Conservation (phyloP, 2,888 invertebrate species). For the Plagodis dolabraria region DNA sequence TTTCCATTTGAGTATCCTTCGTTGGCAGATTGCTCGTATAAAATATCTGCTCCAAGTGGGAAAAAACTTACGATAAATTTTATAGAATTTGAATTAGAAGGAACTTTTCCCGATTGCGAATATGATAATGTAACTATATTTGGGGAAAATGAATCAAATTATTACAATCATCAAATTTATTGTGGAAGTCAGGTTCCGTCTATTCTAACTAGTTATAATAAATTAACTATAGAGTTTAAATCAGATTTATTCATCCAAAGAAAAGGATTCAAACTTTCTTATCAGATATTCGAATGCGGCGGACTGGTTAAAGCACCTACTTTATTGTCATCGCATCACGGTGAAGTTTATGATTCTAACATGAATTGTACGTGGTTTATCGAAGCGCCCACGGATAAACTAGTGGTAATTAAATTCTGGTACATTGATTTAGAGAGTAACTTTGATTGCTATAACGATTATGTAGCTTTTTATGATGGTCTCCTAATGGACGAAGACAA, state of each 20-base stretch:
- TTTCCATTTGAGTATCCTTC: conserved; percentile 87
- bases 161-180: conserved; percentile 43
- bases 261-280: conserved; percentile 86
- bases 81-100: conserved; percentile 83
- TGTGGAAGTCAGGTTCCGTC: conserved; percentile 68
- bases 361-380: conserved; percentile 92
- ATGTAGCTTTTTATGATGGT: conserved; percentile 85
- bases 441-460: conserved; percentile 84
- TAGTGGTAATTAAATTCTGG: conserved; percentile 86
- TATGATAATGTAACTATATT: conserved; percentile 85
- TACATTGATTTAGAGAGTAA: conserved; percentile 83
- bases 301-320: conserved; percentile 87
- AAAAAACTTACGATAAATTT: conserved; percentile 83
- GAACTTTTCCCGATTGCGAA: conserved; percentile 61
- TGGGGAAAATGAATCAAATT: conserved; percentile 33
- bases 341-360: conserved; percentile 74
- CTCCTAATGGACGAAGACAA: conserved; percentile 57
- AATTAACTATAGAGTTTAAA: conserved; percentile 79
- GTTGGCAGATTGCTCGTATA: conserved; percentile 87
- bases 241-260: conserved; percentile 83
- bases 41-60: conserved; percentile 73
- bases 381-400: conserved; percentile 87
- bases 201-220: conserved; percentile 52
- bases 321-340: conserved; percentile 77
- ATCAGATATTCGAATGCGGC: conserved; percentile 88